Base-by-base conservation (phyloP, 2,113 vertebrate genomes). In the Leucosticte australis region DNA sequence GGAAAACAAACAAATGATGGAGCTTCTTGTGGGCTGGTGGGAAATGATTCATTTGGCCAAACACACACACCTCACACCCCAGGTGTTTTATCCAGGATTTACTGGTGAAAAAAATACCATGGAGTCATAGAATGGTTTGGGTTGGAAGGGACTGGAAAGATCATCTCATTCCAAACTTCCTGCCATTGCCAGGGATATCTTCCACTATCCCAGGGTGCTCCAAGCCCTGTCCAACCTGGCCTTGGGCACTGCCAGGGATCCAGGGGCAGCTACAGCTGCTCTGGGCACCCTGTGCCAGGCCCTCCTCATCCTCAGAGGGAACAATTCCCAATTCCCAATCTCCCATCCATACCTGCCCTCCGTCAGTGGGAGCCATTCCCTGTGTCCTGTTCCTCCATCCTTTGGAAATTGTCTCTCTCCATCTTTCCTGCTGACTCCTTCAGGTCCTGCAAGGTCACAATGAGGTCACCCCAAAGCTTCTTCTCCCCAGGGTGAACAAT, bases 161-260 rank as follows among this genome's bases (percentile, higher is more conserved):
- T 17, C 28, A 21, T 21, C 46, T 15, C 3, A 9, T 67, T 16
- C 39, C 46, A 56, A 59, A 67, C 52, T 15, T 24, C 13, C 53
- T 39, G 69, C 24, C 28, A 5, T 12, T 39, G 47, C 39, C 33
- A 67, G 52, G 35, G 69, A 30, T 9, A 24, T 0, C 13, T 89
- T 0, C 60, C 24, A 8, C 11, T 3, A 0, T 6, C 9, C 53
- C 28, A 75, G 20, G 10, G 0, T 21, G n/a, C 0, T 68, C 46
- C 53, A 68, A 37, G 14, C 21, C 21, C 11, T 18, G 0, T 35
- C 44, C 60, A 67, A 0, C 28, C 39, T 46, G 46, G 27, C 33
- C 33, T 74, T 46, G 69, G 53, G 0, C 39, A 39, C 7, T 53
- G 0, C 39, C 78, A 68, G 53, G 53, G 60, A 60, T 59, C 28